phyloP scores from a whole-genome alignment of 2,888 invertebrate species.

The Microctonus hyperodae region DNA sequence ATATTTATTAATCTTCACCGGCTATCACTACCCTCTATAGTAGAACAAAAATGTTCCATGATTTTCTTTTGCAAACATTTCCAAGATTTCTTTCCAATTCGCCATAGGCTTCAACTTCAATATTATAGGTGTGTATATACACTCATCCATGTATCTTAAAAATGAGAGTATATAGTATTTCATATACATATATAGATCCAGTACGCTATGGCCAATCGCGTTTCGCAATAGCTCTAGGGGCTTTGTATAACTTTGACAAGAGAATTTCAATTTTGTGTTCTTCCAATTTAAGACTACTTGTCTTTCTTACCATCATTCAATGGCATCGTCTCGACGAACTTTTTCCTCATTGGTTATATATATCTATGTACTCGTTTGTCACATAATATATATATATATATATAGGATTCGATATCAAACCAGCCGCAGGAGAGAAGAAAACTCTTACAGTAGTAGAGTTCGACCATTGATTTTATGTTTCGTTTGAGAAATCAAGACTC shows the following conservation, averaged over 20 bases:
- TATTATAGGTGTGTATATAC: neutral
- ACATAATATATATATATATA: neutral
- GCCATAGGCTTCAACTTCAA: neutral
- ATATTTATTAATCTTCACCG: neutral
- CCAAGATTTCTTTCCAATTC: slow-evolving; percentile 24
- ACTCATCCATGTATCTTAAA: no score
- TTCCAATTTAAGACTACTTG: slow-evolving; percentile 58
- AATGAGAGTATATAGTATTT: no score
- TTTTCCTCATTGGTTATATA: neutral
- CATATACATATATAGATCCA: slow-evolving; percentile 23
- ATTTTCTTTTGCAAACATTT: slow-evolving; percentile 52
- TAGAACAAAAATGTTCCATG: slow-evolving; percentile 38
- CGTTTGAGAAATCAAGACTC: slow-evolving; percentile 34
- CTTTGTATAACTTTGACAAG: slow-evolving; percentile 50
- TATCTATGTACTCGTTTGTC: slow-evolving; percentile 13
- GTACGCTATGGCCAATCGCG: slow-evolving; percentile 21
- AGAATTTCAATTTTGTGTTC: slow-evolving; percentile 58
- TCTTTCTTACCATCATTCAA: slow-evolving; percentile 44
- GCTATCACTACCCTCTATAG: neutral
- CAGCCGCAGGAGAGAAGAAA: slow-evolving; percentile 21
- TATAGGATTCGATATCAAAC: slow-evolving; percentile 17
- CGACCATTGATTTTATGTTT: slow-evolving; percentile 41
- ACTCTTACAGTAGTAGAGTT: slow-evolving; percentile 3
- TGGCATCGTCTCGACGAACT: slow-evolving; percentile 2
- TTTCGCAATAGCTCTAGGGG: slow-evolving; percentile 34